A percentile compares a stretch with the other conserved stretches of the same genome.
Evolutionary conservation across 2,888 invertebrate genomes (phyloP).

Genomic region (Stegophylla sp.): DNA sequence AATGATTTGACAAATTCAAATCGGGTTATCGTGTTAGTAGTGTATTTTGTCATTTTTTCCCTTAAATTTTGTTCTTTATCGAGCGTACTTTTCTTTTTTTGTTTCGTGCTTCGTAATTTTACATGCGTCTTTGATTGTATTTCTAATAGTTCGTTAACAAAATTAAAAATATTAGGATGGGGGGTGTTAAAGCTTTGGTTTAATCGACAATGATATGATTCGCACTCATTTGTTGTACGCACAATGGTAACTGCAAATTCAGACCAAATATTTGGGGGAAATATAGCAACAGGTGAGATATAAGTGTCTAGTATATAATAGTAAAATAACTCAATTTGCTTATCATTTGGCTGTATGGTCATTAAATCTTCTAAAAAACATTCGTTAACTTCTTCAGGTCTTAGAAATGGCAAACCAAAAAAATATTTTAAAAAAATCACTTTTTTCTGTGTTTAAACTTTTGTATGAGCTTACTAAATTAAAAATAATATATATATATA

Average conservation of each 20-base stretch:
- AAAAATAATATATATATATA: neutral
- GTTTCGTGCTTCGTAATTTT: neutral
- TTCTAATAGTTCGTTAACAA: conserved; percentile 1
- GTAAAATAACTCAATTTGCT: neutral
- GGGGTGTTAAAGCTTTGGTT: neutral
- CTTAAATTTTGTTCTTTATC: neutral
- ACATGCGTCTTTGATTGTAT: neutral
- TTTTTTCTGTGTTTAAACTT: no score
- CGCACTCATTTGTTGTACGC: neutral
- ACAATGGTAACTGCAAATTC: conserved; percentile 11
- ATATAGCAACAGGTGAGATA: neutral
- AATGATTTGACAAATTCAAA: neutral
- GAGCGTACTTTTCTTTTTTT: neutral
- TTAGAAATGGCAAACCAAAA: no score
- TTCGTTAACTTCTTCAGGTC: no score
- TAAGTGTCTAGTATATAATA: conserved; percentile 1
- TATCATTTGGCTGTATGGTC: neutral
- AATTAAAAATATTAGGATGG: neutral
- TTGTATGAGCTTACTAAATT: no score
- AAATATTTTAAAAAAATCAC: no score
- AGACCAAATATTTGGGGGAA: conserved; percentile 3
- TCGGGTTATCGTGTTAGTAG: conserved; percentile 1
- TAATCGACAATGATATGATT: neutral
- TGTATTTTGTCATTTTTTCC: neutral
- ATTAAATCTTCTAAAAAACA: neutral